These are phyloP conservation scores for Drosophila eugracilis DNA, from an alignment of 1,140 invertebrate species.

Conservation along the genomic window DNA sequence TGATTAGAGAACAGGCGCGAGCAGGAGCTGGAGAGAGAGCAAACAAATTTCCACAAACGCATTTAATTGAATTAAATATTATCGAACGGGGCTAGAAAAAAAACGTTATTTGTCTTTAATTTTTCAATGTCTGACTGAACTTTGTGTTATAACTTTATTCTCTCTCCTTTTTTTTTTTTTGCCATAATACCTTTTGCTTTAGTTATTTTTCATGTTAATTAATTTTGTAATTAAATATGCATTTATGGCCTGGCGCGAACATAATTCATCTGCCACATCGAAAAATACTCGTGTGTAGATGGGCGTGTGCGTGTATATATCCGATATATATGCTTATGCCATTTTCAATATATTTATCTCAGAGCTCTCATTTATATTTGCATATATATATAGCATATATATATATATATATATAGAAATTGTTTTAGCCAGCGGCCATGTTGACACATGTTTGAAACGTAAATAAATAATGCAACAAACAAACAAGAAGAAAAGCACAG, in stretches of 20 bases:
- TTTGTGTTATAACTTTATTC: slow-evolving; percentile 33
- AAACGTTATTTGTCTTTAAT: slow-evolving; percentile 48
- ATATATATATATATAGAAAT: slow-evolving; percentile 69
- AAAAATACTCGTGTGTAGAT: slow-evolving; percentile 10
- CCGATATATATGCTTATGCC: slow-evolving; percentile 58
- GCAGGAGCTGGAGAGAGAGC: slow-evolving; percentile 2
- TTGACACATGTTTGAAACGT: slow-evolving; percentile 83
- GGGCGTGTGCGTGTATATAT: slow-evolving; percentile 27
- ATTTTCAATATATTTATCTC: slow-evolving; percentile 73
- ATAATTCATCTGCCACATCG: slow-evolving; percentile 60
- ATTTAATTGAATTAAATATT: slow-evolving; percentile 48
- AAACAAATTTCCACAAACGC: slow-evolving; percentile 24
- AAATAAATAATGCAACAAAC: slow-evolving; percentile 76
- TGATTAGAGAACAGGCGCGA: slow-evolving; percentile 58
- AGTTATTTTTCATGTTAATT: slow-evolving; percentile 78
- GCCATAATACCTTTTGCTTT: slow-evolving; percentile 30
- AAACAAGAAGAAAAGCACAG: slow-evolving; percentile 24
- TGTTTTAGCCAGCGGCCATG: slow-evolving; percentile 71
- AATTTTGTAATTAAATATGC: slow-evolving; percentile 82
- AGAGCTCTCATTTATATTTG: too few species aligned
- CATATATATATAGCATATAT: too few species aligned
- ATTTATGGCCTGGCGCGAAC: slow-evolving; percentile 67
- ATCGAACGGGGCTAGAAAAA: slow-evolving; percentile 17
- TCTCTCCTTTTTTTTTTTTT: slow-evolving; percentile 14
- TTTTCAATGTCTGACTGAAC: slow-evolving; percentile 37